A percentile compares a stretch with the other conserved stretches of the same genome.
phyloP scores from a whole-genome alignment of 1,140 invertebrate genomes.

The Argopecten irradians region DNA sequence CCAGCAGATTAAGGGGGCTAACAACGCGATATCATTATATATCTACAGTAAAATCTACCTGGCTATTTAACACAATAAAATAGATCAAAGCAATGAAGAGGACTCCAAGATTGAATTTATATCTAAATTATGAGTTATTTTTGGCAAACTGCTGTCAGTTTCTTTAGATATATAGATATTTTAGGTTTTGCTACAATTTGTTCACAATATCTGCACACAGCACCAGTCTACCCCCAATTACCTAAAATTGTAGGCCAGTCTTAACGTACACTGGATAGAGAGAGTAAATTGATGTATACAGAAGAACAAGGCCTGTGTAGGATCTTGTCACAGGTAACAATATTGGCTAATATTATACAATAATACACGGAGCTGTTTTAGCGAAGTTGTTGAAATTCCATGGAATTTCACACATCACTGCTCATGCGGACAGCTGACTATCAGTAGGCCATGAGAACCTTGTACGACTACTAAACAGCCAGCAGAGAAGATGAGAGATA shows the following conservation, averaged over 20 bases:
- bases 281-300: background rate
- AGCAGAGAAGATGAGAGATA: background rate
- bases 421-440: background rate
- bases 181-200: background rate
- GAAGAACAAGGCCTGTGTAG: background rate
- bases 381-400: slow-evolving; percentile 21
- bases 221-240: too few species aligned
- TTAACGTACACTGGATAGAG: too few species aligned
- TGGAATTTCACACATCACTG: slow-evolving; percentile 15
- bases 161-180: background rate
- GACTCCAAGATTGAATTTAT: background rate
- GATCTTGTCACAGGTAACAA: background rate
- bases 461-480: background rate
- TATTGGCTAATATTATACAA: background rate
- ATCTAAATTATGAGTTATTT: too few species aligned
- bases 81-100: too few species aligned
- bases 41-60: background rate
- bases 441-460: background rate
- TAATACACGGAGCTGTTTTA: background rate
- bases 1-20: too few species aligned
- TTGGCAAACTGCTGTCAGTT: background rate
- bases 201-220: background rate
- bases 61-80: too few species aligned
- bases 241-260: too few species aligned
- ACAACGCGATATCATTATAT: background rate